Conservation (phyloP, 2,113 vertebrate species). For the Casuarius casuarius region DNA sequence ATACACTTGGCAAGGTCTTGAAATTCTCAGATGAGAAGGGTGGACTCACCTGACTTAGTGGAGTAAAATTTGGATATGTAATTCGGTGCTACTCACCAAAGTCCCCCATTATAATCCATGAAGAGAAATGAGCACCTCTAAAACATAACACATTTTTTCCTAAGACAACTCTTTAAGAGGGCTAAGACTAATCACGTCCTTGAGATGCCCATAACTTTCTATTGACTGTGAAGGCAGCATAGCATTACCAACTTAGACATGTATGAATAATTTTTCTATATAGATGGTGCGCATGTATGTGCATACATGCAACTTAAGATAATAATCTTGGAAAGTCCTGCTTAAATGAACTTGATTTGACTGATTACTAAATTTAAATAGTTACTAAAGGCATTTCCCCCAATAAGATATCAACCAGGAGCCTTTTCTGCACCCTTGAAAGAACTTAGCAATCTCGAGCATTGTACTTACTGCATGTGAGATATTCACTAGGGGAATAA, state of each 20-base stretch:
- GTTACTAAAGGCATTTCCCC: not conserved
- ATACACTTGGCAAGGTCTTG: not conserved
- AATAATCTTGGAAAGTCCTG: not conserved
- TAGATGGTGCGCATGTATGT: rapidly evolving
- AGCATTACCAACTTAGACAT: rapidly evolving
- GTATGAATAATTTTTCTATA: not conserved
- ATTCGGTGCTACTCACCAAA: not conserved
- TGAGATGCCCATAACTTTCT: not conserved
- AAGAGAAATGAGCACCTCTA: not conserved
- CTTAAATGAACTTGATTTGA: not conserved
- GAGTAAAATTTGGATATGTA: not conserved
- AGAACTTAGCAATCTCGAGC: not conserved
- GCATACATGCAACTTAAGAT: not conserved
- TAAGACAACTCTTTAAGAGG: not conserved
- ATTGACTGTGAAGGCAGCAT: not conserved
- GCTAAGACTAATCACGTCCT: not conserved
- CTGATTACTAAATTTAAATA: not conserved
- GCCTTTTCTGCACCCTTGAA: not conserved
- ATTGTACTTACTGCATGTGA: not conserved
- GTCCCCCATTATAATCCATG: not conserved
- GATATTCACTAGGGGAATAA: not conserved
- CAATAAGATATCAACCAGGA: not conserved
- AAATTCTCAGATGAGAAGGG: not conserved
- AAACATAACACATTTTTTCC: not conserved
- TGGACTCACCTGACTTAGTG: not conserved